These are phyloP conservation scores for Drosophila suboccidentalis DNA, from an alignment of 2,888 invertebrate genomes.

Conservation along the genomic window DNA sequence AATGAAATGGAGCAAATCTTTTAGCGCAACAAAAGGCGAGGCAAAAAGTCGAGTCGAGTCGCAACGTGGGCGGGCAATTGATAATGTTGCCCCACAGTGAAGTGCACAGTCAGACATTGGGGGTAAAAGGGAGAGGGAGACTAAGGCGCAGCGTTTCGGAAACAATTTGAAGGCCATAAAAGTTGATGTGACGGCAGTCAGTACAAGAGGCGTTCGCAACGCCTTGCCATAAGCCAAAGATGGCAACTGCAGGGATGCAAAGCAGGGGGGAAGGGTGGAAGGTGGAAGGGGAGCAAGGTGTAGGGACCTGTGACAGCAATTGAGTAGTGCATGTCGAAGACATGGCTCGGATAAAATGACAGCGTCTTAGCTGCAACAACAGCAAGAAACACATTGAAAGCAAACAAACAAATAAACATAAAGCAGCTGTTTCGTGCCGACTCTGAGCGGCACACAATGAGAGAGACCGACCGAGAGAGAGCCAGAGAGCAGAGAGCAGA, in stretches of 20 bases:
- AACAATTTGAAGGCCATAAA: conserved; percentile 81
- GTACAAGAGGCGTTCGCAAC: conserved; percentile 59
- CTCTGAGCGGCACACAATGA: conserved; percentile 15
- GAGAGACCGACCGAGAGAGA: conserved; percentile 12
- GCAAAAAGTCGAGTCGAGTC: conserved; percentile 4
- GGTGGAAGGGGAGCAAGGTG: conserved; percentile 10
- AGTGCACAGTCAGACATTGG: conserved; percentile 33
- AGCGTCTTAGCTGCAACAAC: conserved; percentile 34
- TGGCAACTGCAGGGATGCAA: neutral
- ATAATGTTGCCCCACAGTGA: conserved; percentile 60
- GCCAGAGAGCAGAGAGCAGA: neutral
- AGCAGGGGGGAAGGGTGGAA: neutral
- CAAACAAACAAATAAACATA: conserved; percentile 77
- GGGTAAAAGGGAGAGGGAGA: neutral
- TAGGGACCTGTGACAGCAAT: conserved; percentile 50
- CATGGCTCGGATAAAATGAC: conserved; percentile 24
- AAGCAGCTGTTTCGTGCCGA: conserved; percentile 77
- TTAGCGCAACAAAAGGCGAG: conserved; percentile 35
- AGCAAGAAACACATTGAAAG: conserved; percentile 22
- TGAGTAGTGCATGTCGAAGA: conserved; percentile 58
- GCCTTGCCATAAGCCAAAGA: conserved; percentile 7
- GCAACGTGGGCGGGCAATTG: conserved; percentile 63
- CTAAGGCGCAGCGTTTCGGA: conserved; percentile 73
- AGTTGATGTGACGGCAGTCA: conserved; percentile 75
- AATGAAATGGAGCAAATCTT: conserved; percentile 75